Percentiles rank a stretch among this genome's conserved stretches.
Evolutionary conservation across 2,888 invertebrate species (phyloP).

Genomic region (Phalera bucephala): DNA sequence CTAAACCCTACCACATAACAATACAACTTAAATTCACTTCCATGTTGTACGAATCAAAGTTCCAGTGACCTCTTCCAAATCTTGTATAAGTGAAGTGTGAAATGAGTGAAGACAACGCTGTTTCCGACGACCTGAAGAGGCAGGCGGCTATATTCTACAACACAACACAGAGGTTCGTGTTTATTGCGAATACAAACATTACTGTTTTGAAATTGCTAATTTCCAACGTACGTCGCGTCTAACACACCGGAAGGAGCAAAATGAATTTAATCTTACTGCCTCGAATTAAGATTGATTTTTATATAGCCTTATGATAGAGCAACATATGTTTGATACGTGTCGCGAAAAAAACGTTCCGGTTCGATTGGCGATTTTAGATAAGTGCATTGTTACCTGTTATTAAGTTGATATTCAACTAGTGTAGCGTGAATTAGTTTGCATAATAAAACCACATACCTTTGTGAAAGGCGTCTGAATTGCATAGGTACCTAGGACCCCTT

Average conservation of each 20-base stretch:
- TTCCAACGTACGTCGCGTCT: constrained; percentile 34
- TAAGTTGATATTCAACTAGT: too few species aligned
- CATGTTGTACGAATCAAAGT: constrained; percentile 29
- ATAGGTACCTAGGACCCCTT: too few species aligned
- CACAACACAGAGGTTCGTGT: constrained; percentile 69
- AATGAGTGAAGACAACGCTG: constrained; percentile 71
- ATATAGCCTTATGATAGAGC: not conserved
- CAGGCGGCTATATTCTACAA: constrained; percentile 78
- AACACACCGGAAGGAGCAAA: not conserved
- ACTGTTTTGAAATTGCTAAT: constrained; percentile 35
- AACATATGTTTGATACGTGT: constrained; percentile 18
- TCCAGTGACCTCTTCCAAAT: constrained; percentile 34
- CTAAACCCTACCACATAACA: constrained; percentile 21
- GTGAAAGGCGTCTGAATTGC: too few species aligned
- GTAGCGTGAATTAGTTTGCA: too few species aligned
- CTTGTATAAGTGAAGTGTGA: constrained; percentile 29
- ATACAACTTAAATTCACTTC: constrained; percentile 22
- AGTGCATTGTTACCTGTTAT: too few species aligned
- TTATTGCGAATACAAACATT: constrained; percentile 25
- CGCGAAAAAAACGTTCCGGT: constrained; percentile 27
- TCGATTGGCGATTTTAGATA: constrained; percentile 3
- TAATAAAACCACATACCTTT: too few species aligned
- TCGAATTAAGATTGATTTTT: constrained; percentile 11
- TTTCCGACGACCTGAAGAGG: constrained; percentile 69
- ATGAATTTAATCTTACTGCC: constrained; percentile 6